Conservation (phyloP, 1,140 invertebrate genomes). For the Drosophila arawakana region DNA sequence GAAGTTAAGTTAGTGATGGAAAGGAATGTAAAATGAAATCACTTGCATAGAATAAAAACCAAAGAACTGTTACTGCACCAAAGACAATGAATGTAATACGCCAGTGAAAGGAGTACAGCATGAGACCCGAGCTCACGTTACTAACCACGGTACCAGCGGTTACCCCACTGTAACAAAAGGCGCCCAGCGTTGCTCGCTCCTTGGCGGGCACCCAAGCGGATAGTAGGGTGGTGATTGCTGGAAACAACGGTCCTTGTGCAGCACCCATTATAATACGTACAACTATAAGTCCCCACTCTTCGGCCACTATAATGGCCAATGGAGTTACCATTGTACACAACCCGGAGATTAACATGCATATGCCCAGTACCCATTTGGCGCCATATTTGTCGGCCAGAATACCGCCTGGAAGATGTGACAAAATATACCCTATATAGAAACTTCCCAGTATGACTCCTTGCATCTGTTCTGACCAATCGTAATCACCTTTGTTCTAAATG, state of each 20-base stretch:
- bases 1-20: not conserved
- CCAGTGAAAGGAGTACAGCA: conserved; percentile 88
- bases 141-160: conserved; percentile 89
- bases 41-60: conserved; percentile 89
- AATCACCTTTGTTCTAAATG: conserved; percentile 22
- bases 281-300: conserved; percentile 7
- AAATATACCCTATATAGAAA: conserved; percentile 91
- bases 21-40: not conserved
- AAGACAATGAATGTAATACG: conserved; percentile 91
- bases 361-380: conserved; percentile 86
- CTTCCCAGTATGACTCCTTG: conserved; percentile 85
- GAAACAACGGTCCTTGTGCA: conserved; percentile 90
- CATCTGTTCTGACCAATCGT: conserved; percentile 38
- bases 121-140: conserved; percentile 88
- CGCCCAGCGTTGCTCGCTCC: conserved; percentile 89
- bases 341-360: conserved; percentile 23
- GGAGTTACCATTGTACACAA: conserved; percentile 25
- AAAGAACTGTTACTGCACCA: conserved; percentile 88
- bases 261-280: conserved; percentile 27
- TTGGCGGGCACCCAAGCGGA: conserved; percentile 87
- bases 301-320: not conserved
- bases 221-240: conserved; percentile 88
- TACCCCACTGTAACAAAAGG: conserved; percentile 89
- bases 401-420: conserved; percentile 90
- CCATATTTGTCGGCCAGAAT: conserved; percentile 90